These are phyloP conservation scores for Malurus leucopterus DNA, from an alignment of 2,797 vertebrate species.

Conservation along the genomic window DNA sequence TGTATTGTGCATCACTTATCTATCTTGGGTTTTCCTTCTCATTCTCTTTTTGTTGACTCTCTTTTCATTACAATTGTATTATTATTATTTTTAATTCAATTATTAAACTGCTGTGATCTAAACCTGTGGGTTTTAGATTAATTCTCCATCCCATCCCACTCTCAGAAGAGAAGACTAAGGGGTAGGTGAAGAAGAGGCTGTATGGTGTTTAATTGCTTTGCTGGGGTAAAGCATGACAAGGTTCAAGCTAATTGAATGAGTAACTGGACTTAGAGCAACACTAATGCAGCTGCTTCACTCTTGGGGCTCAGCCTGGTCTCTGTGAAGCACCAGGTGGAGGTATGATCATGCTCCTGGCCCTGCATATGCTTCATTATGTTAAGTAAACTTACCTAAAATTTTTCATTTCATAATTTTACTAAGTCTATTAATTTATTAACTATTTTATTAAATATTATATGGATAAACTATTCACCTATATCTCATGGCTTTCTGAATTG, in stretches of 20 bases:
- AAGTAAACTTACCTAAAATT: not conserved
- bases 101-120: not conserved
- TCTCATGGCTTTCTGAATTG: not conserved
- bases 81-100: not conserved
- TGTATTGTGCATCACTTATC: not conserved
- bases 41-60: not conserved
- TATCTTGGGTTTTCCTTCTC: not conserved
- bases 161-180: not conserved
- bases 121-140: not conserved
- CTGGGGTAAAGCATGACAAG: not conserved
- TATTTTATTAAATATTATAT: not conserved
- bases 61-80: not conserved
- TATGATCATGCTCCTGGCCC: not conserved
- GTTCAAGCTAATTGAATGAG: not conserved
- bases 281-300: not conserved
- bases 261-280: not conserved
- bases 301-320: not conserved
- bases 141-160: not conserved
- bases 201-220: not conserved
- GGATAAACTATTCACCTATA: not conserved
- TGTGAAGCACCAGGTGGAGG: not conserved
- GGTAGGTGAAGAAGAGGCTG: not conserved
- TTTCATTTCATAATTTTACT: not conserved
- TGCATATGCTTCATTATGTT: not conserved
- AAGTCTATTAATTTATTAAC: not conserved